Conservation (phyloP, 2,797 vertebrate genomes). For the Pipistrellus pipistrellus region DNA sequence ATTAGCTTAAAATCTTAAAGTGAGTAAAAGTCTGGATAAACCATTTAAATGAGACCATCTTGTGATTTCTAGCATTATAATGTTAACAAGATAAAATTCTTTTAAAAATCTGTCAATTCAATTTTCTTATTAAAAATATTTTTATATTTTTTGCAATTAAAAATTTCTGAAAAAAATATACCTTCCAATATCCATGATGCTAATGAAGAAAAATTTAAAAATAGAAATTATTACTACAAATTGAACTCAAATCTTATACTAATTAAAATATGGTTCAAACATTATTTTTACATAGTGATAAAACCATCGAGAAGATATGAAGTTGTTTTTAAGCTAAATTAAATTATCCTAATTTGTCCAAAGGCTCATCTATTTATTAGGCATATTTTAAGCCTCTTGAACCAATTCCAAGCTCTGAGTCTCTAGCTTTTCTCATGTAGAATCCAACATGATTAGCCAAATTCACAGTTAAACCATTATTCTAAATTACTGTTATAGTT, state of each 20-base stretch:
- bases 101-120: neutral
- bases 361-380: neutral
- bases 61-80: slow-evolving; percentile 32
- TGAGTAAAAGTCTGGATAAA: neutral
- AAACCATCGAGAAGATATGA: neutral
- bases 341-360: slow-evolving; percentile 52
- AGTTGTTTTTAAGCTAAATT: slow-evolving; percentile 54
- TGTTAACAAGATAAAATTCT: neutral
- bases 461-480: slow-evolving; percentile 41
- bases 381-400: slow-evolving; percentile 54
- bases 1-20: slow-evolving; percentile 33
- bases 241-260: neutral
- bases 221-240: slow-evolving; percentile 24
- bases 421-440: slow-evolving; percentile 22
- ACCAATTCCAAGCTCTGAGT: slow-evolving; percentile 20
- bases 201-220: neutral
- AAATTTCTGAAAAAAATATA: slow-evolving; percentile 37
- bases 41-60: slow-evolving; percentile 24
- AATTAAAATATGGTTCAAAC: slow-evolving; percentile 9
- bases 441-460: slow-evolving; percentile 36
- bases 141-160: neutral
- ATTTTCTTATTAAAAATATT: slow-evolving; percentile 51
- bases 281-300: slow-evolving; percentile 34
- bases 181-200: neutral
- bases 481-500: neutral